Evolutionary conservation across 2,888 invertebrate genomes (phyloP).

Genomic region (Ectemnius continuus): DNA sequence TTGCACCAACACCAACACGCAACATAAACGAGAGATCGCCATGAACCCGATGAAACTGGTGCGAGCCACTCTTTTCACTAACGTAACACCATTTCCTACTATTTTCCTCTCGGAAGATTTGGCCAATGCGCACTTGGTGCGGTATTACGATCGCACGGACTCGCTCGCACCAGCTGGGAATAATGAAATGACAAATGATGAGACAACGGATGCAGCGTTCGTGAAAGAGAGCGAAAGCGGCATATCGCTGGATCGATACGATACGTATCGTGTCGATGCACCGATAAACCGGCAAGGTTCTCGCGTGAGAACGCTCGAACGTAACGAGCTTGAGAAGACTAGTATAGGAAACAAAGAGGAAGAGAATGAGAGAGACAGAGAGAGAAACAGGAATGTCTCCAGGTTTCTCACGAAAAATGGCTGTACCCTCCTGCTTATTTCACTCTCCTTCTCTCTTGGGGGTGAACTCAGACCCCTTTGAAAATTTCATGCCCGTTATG

Average conservation of each 20-base stretch:
- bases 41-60: conserved; percentile 43
- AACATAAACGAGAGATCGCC: conserved; percentile 70
- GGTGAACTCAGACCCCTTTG: neutral
- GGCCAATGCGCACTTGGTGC: no score
- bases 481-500: conserved; percentile 39
- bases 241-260: neutral
- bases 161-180: conserved; percentile 59
- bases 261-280: conserved; percentile 31
- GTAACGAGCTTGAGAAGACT: conserved; percentile 30
- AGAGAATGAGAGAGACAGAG: conserved; percentile 10
- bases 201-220: conserved; percentile 66
- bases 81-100: neutral
- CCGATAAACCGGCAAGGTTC: conserved; percentile 21
- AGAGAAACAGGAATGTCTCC: conserved; percentile 10
- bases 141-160: neutral
- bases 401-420: neutral
- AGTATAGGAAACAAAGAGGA: no score
- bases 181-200: conserved; percentile 63
- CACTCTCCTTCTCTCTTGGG: neutral
- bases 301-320: conserved; percentile 29
- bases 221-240: conserved; percentile 51
- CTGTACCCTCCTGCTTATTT: no score
- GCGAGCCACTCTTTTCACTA: conserved; percentile 28
- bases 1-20: conserved; percentile 79
- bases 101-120: no score